Percentiles rank a stretch among this genome's conserved stretches.
Conservation (phyloP, 2,888 invertebrate genomes). For the Tetragnatha montana region DNA sequence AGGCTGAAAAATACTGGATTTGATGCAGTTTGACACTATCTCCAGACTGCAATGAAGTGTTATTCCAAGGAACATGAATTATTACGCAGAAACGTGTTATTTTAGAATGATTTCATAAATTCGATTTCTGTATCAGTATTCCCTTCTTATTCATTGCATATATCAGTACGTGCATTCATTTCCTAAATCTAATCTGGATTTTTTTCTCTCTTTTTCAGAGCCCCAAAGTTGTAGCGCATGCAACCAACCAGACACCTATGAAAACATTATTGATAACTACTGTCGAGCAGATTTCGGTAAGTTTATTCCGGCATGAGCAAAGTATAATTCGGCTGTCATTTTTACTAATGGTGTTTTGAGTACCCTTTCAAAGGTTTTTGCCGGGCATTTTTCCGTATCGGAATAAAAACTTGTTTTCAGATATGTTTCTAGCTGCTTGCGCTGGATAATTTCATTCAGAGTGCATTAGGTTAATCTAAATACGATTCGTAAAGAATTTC, state of each 20-base stretch:
- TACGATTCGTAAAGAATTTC: neutral
- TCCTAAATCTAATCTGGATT: neutral
- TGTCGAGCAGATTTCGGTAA: conserved; percentile 80
- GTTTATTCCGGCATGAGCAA: conserved; percentile 69
- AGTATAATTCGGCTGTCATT: neutral
- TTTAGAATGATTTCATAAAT: neutral
- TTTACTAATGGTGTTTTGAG: neutral
- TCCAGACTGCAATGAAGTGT: neutral
- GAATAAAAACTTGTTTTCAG: neutral
- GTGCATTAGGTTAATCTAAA: neutral
- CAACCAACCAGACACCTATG: conserved; percentile 80
- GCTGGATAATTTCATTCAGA: neutral
- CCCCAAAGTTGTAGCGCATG: conserved; percentile 78
- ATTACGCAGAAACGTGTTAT: neutral
- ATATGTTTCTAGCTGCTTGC: neutral
- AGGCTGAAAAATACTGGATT: neutral
- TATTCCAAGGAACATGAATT: neutral
- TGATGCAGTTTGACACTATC: neutral
- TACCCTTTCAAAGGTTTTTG: neutral
- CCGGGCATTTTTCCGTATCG: neutral
- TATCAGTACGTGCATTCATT: neutral
- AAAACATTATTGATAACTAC: conserved; percentile 81
- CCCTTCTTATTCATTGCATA: neutral
- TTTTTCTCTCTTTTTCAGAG: conserved; percentile 45
- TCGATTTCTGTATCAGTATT: neutral